A percentile compares a stretch with the other conserved stretches of the same genome.
Evolutionary conservation across 2,888 invertebrate genomes (phyloP).

Genomic region (Melieria crassipennis): DNA sequence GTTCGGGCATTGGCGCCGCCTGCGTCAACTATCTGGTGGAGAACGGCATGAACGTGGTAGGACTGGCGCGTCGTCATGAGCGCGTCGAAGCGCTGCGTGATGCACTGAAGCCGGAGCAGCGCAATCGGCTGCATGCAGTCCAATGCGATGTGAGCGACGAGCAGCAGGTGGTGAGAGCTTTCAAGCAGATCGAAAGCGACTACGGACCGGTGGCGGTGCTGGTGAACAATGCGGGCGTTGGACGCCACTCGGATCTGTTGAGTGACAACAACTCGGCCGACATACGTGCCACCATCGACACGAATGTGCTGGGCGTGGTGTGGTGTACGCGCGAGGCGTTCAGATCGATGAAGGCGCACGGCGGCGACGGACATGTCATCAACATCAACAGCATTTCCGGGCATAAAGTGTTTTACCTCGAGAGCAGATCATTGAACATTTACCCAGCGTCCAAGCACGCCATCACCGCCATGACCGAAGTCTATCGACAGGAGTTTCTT

Average conservation of each 20-base stretch:
- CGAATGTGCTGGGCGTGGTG: slow-evolving; percentile 66
- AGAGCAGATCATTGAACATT: slow-evolving; percentile 40
- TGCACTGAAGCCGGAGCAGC: slow-evolving; percentile 45
- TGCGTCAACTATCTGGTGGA: slow-evolving; percentile 64
- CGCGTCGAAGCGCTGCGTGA: slow-evolving; percentile 56
- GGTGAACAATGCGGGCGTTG: slow-evolving; percentile 69
- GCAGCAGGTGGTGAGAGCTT: slow-evolving; percentile 68
- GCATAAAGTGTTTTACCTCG: slow-evolving; percentile 45
- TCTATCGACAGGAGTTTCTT: slow-evolving; percentile 22
- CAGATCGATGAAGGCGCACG: slow-evolving; percentile 65
- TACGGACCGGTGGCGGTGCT: slow-evolving; percentile 69
- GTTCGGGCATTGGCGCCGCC: slow-evolving; percentile 70
- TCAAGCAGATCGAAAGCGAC: slow-evolving; percentile 66
- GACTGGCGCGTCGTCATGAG: slow-evolving; percentile 67
- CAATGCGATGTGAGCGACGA: slow-evolving; percentile 69
- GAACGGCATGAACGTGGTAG: slow-evolving; percentile 69
- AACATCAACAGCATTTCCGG: slow-evolving; percentile 65
- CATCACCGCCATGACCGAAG: slow-evolving; percentile 23
- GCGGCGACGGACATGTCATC: slow-evolving; percentile 68
- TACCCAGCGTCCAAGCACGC: slow-evolving; percentile 16
- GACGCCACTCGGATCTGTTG: slow-evolving; percentile 28
- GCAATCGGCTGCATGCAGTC: slow-evolving; percentile 57
- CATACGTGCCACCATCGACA: slow-evolving; percentile 61
- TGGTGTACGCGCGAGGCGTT: slow-evolving; percentile 67
- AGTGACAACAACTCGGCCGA: slow-evolving; percentile 45